Evolutionary conservation across 2,888 invertebrate genomes (phyloP).

Genomic region (Ophion slaviceki): DNA sequence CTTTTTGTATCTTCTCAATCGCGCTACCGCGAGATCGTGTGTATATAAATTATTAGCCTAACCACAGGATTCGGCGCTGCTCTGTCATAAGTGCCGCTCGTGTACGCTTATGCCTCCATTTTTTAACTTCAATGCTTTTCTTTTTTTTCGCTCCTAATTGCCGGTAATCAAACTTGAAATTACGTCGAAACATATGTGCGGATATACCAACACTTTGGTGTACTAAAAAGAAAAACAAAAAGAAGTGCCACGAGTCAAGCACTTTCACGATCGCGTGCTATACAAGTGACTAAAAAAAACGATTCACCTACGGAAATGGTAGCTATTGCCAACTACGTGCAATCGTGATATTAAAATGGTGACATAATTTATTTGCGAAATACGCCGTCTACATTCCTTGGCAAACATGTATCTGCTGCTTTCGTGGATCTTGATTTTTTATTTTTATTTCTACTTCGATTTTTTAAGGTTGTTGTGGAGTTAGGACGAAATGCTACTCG

Average conservation of each 20-base stretch:
- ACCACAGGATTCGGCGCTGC: neutral
- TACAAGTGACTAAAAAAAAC: neutral
- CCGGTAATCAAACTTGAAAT: neutral
- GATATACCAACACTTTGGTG: neutral
- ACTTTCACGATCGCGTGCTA: neutral
- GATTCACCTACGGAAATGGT: neutral
- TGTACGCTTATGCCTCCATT: too few relatives aligned
- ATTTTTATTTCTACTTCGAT: too few relatives aligned
- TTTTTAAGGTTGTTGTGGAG: too few relatives aligned
- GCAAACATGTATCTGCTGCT: too few relatives aligned
- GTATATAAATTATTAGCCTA: slow-evolving; percentile 1
- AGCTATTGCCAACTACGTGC: neutral
- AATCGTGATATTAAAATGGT: neutral
- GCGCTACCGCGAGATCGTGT: neutral
- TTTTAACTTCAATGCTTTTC: neutral
- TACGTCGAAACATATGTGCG: neutral
- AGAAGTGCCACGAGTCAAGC: neutral
- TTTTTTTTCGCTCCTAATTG: neutral
- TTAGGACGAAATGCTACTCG: too few relatives aligned
- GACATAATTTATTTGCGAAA: neutral
- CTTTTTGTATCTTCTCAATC: neutral
- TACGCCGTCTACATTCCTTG: neutral
- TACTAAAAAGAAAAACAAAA: neutral
- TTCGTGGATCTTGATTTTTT: too few relatives aligned
- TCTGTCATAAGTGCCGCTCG: slow-evolving; percentile 1